Evolutionary conservation across 2,888 invertebrate species (phyloP).

Genomic region (Andrena marginata): DNA sequence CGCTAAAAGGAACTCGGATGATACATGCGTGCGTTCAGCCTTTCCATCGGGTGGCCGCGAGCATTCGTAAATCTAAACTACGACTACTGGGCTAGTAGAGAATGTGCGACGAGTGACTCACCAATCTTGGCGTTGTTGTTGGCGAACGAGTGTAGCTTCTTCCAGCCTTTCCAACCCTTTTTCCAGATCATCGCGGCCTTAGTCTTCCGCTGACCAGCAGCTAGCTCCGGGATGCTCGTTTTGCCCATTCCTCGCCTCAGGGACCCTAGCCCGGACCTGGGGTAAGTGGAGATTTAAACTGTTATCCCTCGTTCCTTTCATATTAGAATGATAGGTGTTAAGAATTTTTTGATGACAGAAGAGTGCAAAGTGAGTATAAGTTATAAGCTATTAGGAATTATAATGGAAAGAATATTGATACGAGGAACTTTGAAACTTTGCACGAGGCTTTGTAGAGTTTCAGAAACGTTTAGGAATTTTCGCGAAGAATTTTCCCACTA

Average conservation of each 20-base stretch:
- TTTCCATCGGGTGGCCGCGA: neutral
- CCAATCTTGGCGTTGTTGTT: slow-evolving; percentile 90
- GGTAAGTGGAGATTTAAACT: slow-evolving; percentile 23
- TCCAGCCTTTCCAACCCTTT: slow-evolving; percentile 90
- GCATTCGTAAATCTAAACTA: neutral
- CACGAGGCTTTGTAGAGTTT: too few relatives aligned
- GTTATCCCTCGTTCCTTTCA: neutral
- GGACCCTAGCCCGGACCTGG: slow-evolving; percentile 82
- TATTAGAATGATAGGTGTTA: neutral
- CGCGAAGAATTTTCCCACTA: neutral
- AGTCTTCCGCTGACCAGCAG: slow-evolving; percentile 76
- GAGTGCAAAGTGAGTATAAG: neutral
- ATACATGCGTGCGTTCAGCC: neutral
- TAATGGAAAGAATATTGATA: neutral
- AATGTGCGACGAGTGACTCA: slow-evolving; percentile 85
- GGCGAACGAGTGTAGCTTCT: slow-evolving; percentile 91
- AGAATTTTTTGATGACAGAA: neutral
- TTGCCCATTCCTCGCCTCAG: slow-evolving; percentile 78
- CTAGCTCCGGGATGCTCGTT: slow-evolving; percentile 73
- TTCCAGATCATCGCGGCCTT: slow-evolving; percentile 83
- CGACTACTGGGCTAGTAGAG: neutral
- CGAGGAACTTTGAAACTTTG: too few relatives aligned
- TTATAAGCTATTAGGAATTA: neutral
- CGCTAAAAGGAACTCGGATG: slow-evolving; percentile 5
- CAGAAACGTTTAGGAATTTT: too few relatives aligned